Percentiles rank a stretch among this genome's conserved stretches.
Evolutionary conservation across 37 sponge, comb jelly and placozoan genomes (phyloP).

Genomic region (Mnemiopsis leidyi): DNA sequence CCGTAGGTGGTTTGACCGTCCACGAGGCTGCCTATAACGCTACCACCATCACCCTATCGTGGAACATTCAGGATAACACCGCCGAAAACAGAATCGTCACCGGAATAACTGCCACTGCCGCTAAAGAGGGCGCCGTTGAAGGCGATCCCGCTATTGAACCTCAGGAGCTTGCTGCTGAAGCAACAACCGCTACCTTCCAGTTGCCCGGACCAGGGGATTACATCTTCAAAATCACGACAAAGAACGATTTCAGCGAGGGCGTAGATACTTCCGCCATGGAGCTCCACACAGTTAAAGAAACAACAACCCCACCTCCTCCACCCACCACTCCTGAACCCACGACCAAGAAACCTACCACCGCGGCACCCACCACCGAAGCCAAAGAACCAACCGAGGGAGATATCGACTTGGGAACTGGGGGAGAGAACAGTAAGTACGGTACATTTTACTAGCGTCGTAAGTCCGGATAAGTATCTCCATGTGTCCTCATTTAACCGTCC

Average conservation of each 20-base stretch:
- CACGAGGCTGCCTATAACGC: background rate
- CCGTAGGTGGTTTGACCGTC: background rate
- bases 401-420: too few relatives aligned
- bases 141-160: background rate
- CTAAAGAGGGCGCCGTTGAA: background rate
- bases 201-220: background rate
- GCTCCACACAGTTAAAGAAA: background rate
- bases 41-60: background rate
- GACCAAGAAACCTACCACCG: background rate
- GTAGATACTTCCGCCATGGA: background rate
- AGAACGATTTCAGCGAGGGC: background rate
- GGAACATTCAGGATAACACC: background rate
- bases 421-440: background rate
- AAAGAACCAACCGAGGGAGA: background rate
- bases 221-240: background rate
- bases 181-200: background rate
- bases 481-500: background rate
- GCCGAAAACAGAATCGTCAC: background rate
- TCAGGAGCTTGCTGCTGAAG: background rate
- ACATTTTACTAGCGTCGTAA: background rate
- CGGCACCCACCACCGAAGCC: background rate
- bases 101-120: background rate
- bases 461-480: background rate
- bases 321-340: background rate
- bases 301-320: background rate